Conservation (phyloP, 2,113 vertebrate species). For the Varanus komodoensis region DNA sequence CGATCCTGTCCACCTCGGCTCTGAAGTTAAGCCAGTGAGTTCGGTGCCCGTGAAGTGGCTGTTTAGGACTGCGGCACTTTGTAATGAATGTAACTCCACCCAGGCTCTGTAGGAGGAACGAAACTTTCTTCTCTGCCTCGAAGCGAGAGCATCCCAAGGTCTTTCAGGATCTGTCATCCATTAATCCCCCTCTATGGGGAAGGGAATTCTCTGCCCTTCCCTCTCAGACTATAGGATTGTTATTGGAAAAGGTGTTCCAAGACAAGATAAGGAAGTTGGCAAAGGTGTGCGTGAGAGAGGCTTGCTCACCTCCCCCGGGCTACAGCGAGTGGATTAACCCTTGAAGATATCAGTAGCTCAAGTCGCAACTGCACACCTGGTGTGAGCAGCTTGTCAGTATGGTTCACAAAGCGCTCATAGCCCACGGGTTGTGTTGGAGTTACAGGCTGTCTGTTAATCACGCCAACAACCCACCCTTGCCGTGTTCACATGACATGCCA, state of each 20-base stretch:
- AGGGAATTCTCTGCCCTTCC: background rate
- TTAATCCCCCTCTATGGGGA: slow-evolving; percentile 3
- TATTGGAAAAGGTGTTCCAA: background rate
- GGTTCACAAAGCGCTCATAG: too few relatives aligned
- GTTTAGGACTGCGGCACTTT: background rate
- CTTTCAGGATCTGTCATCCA: background rate
- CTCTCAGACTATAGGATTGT: background rate
- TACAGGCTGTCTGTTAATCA: too few relatives aligned
- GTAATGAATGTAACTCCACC: background rate
- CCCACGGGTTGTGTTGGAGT: too few relatives aligned
- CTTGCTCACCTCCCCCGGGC: too few relatives aligned
- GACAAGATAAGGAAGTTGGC: background rate
- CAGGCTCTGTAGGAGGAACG: background rate
- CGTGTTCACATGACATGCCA: too few relatives aligned
- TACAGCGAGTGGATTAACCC: too few relatives aligned
- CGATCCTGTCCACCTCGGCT: background rate
- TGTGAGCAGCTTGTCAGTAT: too few relatives aligned
- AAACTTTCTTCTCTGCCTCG: background rate
- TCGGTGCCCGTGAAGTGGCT: background rate
- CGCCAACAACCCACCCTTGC: too few relatives aligned
- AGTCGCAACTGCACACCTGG: too few relatives aligned
- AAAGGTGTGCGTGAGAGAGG: too few relatives aligned
- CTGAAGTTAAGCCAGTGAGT: background rate
- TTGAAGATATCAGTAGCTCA: too few relatives aligned
- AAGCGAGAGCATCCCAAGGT: background rate